Conservation (phyloP, 2,888 invertebrate species). For the Hydriomena furcata region DNA sequence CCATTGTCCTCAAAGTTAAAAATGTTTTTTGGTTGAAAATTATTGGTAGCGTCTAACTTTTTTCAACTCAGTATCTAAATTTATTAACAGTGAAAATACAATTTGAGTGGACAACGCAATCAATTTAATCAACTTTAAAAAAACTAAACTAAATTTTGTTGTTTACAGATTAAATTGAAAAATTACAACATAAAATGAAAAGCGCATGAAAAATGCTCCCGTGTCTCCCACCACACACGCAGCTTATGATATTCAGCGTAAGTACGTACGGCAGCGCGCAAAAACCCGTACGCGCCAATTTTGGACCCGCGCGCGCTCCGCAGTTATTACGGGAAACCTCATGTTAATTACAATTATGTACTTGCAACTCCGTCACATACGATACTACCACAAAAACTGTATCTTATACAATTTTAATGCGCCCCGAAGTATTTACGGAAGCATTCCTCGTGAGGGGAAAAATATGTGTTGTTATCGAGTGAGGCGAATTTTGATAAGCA, state of each 20-base stretch:
- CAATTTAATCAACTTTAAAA: too few species aligned
- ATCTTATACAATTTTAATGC: conserved; percentile 79
- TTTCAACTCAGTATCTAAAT: too few species aligned
- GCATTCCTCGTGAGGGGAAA: conserved; percentile 58
- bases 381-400: conserved; percentile 60
- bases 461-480: conserved; percentile 59
- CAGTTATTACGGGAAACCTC: conserved; percentile 77
- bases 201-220: conserved; percentile 60
- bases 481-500: conserved; percentile 61
- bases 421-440: conserved; percentile 72
- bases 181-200: conserved; percentile 24
- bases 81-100: too few species aligned
- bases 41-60: too few species aligned
- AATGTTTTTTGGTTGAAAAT: too few species aligned
- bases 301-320: conserved; percentile 63
- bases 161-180: too few species aligned
- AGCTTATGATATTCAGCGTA: conserved; percentile 79
- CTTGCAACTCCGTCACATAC: conserved; percentile 53
- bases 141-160: too few species aligned
- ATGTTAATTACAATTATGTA: conserved; percentile 74
- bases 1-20: too few species aligned
- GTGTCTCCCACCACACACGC: conserved; percentile 54
- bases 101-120: too few species aligned
- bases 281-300: conserved; percentile 72
- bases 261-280: conserved; percentile 48